Evolutionary conservation across 2,888 invertebrate genomes (phyloP), one percentile per base, ranked within the genome.

Genomic region (Kryphioiulus occultus): DNA sequence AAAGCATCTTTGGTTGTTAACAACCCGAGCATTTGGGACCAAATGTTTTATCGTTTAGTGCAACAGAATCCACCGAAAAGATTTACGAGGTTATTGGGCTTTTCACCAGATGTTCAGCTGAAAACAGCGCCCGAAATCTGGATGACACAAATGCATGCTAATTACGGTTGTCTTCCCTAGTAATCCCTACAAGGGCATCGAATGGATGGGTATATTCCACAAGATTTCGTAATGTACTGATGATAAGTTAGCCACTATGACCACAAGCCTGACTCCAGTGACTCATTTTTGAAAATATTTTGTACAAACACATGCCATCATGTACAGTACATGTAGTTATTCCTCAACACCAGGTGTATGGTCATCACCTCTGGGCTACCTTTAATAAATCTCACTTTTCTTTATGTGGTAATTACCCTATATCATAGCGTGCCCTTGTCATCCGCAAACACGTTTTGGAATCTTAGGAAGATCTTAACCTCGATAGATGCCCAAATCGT

Each of bases 21-120:
- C 22, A 68, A 68, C 26, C 26, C 10, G 22, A 68, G 22, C 68
- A 68, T 68, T 68, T 68, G 68, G 68, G 68, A 26, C 68, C 68
- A 68, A 68, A 26, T 68, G 68, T 68, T 68, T 22, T 68, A 68
- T 68, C 26, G 68, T 68, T 68, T 68, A 68, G 26, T 7, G 26
- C 68, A 68, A 68, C 68, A 26, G 26, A 68, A 68, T 26, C 26
- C 68, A 7, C 68, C 68, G 68, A 26, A 68, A 68, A 68, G 68
- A 68, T 68, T 68, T 68, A 68, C 68, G 68, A 68, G 68, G 22
- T 68, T 68, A 68, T 68, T 68, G 68, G 68, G 26, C 68, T 68
- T 68, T 68, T 68, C n/a, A 1, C 68, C 68, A 68, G 68, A 68
- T 68, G 68, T 68, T 68, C 26, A 2, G 26, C 68, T 22, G 12